These are phyloP conservation scores for Pecten maximus DNA, from an alignment of 2,888 invertebrate genomes.

Conservation along the genomic window DNA sequence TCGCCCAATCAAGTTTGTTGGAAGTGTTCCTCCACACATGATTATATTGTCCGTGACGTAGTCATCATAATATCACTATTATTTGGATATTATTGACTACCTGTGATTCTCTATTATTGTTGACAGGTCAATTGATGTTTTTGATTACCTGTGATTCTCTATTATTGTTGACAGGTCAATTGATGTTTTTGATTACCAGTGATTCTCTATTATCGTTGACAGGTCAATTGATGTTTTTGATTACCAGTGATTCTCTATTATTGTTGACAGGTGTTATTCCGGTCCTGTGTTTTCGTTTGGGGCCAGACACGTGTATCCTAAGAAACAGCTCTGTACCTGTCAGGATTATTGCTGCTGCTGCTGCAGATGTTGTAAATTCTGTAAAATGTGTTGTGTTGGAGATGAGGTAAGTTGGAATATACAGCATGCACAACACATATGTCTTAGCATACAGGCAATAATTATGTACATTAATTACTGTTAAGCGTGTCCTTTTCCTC, in stretches of 20 bases:
- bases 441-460: too few relatives aligned
- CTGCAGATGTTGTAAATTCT: slow-evolving; percentile 29
- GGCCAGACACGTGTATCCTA: background rate
- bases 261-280: background rate
- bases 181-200: background rate
- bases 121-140: too few relatives aligned
- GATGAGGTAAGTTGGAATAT: background rate
- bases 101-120: too few relatives aligned
- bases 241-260: background rate
- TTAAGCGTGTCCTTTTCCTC: too few relatives aligned
- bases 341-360: background rate
- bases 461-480: too few relatives aligned
- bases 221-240: background rate
- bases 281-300: background rate
- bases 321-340: background rate
- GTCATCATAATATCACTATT: too few relatives aligned
- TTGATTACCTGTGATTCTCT: too few relatives aligned
- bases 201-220: background rate
- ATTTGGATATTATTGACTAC: too few relatives aligned
- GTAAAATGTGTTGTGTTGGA: background rate
- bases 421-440: background rate
- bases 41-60: too few relatives aligned
- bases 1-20: too few relatives aligned
- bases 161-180: too few relatives aligned
- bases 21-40: background rate